These are phyloP conservation scores for Heterotilapia buettikoferi DNA, from an alignment of 2,113 vertebrate species.

Conservation along the genomic window DNA sequence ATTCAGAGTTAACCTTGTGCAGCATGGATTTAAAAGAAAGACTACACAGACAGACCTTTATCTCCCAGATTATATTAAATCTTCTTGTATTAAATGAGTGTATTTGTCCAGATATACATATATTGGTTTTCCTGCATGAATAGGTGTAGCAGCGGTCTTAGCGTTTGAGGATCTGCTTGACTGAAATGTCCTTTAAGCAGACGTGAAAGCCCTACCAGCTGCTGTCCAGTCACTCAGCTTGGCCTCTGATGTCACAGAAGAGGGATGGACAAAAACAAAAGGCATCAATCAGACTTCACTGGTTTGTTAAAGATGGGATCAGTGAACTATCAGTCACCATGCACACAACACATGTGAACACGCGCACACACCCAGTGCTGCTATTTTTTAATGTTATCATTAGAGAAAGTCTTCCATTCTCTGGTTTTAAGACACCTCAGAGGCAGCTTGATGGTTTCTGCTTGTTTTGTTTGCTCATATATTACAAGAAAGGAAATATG, in stretches of 20 bases:
- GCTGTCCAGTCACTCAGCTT: not conserved
- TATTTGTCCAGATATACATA: constrained; percentile 1
- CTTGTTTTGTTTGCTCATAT: not conserved
- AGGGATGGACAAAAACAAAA: not conserved
- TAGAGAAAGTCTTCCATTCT: constrained; percentile 26
- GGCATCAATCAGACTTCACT: not conserved
- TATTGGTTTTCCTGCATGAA: not conserved
- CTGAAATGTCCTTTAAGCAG: constrained; percentile 21
- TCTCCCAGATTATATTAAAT: constrained; percentile 13
- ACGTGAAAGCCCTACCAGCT: not conserved
- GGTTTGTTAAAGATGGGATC: not conserved
- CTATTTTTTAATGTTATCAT: constrained; percentile 46
- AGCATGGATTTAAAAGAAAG: not conserved
- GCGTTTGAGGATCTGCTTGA: not conserved
- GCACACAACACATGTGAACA: not conserved
- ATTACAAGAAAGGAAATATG: not conserved
- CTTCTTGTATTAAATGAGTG: not conserved
- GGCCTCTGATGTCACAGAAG: constrained; percentile 2
- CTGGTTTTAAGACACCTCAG: not conserved
- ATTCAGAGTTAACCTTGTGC: constrained; percentile 25
- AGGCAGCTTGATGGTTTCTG: not conserved
- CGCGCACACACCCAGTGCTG: not conserved
- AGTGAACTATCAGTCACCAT: not conserved
- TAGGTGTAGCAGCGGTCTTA: not conserved
- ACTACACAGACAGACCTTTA: not conserved